These are phyloP conservation scores for Dryococelus australis DNA, from an alignment of 2,888 invertebrate genomes.

Conservation along the genomic window DNA sequence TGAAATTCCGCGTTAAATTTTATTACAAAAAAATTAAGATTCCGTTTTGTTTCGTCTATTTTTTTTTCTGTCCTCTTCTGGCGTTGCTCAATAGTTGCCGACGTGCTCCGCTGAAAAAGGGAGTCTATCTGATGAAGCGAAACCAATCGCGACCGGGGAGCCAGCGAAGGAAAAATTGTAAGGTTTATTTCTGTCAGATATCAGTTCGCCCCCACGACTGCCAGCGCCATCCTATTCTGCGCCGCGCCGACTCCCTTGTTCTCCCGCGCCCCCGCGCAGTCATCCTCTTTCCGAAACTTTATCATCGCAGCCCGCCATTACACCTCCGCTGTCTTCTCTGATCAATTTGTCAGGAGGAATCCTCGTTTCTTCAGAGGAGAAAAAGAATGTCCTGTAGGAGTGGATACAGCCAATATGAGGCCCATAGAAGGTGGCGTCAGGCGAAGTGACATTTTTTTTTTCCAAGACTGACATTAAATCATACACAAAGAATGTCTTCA, in stretches of 20 bases:
- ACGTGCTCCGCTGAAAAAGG: background rate
- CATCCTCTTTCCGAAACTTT: background rate
- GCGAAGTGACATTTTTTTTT: no score
- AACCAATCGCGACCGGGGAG: constrained; percentile 3
- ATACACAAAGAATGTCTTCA: no score
- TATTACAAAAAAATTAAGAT: background rate
- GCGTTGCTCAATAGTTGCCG: background rate
- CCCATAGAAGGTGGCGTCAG: no score
- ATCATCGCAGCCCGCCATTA: background rate
- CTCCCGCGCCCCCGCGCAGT: background rate
- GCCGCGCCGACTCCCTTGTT: background rate
- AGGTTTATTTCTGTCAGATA: constrained; percentile 28
- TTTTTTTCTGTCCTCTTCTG: background rate
- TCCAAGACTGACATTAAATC: no score
- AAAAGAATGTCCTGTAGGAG: background rate
- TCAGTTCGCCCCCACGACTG: no score
- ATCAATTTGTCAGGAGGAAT: constrained; percentile 22
- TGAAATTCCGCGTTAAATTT: no score
- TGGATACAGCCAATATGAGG: no score
- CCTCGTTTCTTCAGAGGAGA: background rate
- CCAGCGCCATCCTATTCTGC: background rate
- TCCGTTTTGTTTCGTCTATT: background rate
- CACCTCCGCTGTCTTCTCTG: background rate
- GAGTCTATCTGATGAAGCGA: background rate
- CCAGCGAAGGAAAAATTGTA: background rate